Percentiles rank a stretch among this genome's conserved stretches.
phyloP scores from a whole-genome alignment of 2,888 invertebrate species.

The Hipparchia semele region DNA sequence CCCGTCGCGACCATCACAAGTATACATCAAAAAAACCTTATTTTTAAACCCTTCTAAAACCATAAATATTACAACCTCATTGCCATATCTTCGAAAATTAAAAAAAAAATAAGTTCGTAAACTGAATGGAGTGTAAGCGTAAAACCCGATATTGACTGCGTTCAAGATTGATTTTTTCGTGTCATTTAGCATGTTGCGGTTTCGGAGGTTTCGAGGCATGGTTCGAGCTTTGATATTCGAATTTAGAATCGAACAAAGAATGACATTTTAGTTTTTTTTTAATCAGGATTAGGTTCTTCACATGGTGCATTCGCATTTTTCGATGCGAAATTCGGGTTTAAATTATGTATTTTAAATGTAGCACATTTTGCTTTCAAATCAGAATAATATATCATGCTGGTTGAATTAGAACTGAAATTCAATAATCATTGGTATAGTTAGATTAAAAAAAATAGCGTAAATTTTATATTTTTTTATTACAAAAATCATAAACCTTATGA shows the following conservation, averaged over 20 bases:
- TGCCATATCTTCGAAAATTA: neutral
- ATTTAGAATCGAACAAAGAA: constrained; percentile 9
- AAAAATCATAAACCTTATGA: no score
- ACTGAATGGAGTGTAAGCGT: constrained; percentile 14
- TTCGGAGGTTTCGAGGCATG: constrained; percentile 44
- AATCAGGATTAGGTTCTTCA: neutral
- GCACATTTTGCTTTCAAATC: no score
- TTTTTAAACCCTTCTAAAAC: constrained; percentile 13
- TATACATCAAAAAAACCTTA: constrained; percentile 43
- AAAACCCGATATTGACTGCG: constrained; percentile 47
- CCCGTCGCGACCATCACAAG: constrained; percentile 49
- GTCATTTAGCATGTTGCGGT: constrained; percentile 55
- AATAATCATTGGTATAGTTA: no score
- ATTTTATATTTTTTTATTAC: no score
- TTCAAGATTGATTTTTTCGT: constrained; percentile 67
- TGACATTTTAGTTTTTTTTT: neutral
- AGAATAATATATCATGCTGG: no score
- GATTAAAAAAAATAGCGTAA: no score
- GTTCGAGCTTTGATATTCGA: constrained; percentile 18
- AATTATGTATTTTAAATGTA: no score
- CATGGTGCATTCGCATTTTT: neutral
- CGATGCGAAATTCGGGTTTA: no score
- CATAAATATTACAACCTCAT: neutral
- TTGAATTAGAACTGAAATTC: no score
- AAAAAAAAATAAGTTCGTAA: constrained; percentile 8